Evolutionary conservation across 2,113 vertebrate genomes (phyloP).

Genomic region (Pitta sordida): DNA sequence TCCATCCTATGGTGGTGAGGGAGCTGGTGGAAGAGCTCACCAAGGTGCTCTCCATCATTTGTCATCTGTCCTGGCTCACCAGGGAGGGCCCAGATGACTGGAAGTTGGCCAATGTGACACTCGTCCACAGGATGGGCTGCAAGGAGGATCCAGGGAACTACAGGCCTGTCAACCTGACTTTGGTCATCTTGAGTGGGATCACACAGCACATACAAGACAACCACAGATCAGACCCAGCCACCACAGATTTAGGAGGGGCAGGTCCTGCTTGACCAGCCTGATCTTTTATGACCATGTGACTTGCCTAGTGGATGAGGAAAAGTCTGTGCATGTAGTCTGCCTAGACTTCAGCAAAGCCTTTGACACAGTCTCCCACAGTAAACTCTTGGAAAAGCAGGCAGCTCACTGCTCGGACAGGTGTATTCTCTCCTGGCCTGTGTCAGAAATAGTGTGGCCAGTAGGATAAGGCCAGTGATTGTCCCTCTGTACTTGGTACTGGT

Average conservation of each 20-base stretch:
- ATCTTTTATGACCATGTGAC: too few species aligned
- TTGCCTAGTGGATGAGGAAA: neutral
- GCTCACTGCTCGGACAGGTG: neutral
- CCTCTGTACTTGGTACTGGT: neutral
- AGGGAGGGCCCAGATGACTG: neutral
- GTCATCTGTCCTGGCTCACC: neutral
- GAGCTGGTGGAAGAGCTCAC: neutral
- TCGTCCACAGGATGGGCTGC: too few species aligned
- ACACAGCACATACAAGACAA: neutral
- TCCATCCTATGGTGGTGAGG: neutral
- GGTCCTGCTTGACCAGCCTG: neutral
- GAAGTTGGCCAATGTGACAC: neutral
- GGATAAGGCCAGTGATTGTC: neutral
- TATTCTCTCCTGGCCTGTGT: neutral
- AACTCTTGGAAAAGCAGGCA: neutral
- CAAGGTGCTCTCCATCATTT: neutral
- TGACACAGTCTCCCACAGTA: neutral
- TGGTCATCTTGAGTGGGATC: neutral
- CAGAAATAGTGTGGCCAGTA: neutral
- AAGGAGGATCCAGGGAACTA: neutral
- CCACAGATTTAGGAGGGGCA: neutral
- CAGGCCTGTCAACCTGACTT: neutral
- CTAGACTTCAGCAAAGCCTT: neutral
- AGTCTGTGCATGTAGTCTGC: neutral
- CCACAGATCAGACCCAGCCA: neutral